Percentiles rank a stretch among this genome's conserved stretches.
These are phyloP conservation scores for Agonopterix subpropinquella DNA, from an alignment of 2,888 invertebrate genomes.

Conservation along the genomic window DNA sequence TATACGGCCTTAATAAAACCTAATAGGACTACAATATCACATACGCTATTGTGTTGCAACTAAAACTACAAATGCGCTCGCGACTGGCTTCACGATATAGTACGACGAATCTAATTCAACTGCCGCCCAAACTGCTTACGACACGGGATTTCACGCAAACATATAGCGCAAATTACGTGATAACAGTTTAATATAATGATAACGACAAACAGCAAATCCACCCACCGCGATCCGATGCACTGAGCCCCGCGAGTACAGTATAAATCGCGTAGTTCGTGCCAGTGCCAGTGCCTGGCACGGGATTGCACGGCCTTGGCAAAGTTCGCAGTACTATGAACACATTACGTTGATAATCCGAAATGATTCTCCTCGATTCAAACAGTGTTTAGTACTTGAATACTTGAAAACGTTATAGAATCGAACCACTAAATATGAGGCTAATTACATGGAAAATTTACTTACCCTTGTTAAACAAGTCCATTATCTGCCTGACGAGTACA, in stretches of 20 bases:
- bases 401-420: too few species aligned
- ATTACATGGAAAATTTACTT: conserved; percentile 4
- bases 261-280: conserved; percentile 9
- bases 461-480: conserved; percentile 20
- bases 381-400: too few species aligned
- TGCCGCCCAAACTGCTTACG: too few species aligned
- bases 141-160: too few species aligned
- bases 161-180: neutral
- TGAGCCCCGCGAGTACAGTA: conserved; percentile 7
- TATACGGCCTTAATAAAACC: too few species aligned
- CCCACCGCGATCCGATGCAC: conserved; percentile 6
- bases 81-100: too few species aligned
- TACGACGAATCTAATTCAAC: too few species aligned
- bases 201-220: conserved; percentile 4
- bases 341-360: neutral
- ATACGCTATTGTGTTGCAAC: too few species aligned
- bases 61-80: too few species aligned
- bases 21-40: too few species aligned
- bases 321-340: conserved; percentile 42
- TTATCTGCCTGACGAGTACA: neutral
- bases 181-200: conserved; percentile 2
- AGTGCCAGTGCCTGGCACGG: conserved; percentile 59
- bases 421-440: too few species aligned
- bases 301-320: conserved; percentile 61
- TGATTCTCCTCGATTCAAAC: too few species aligned